Evolutionary conservation across 2,888 invertebrate species (phyloP).

Genomic region (Hydrotaea diabolus): DNA sequence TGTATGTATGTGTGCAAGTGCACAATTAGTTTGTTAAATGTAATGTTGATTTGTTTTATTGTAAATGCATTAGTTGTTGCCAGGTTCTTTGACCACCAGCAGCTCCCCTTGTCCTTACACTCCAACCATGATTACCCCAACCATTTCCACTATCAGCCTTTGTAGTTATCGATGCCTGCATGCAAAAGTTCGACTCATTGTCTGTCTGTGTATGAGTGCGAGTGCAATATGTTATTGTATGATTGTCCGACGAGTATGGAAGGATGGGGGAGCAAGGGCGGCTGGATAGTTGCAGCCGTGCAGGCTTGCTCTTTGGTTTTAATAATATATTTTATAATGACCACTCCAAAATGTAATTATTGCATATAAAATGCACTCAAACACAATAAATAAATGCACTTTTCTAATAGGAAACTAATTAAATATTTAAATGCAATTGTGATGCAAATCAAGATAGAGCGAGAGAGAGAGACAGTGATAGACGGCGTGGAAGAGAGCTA

Average conservation of each 20-base stretch:
- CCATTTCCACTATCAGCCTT: too few species aligned
- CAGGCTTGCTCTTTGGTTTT: slow-evolving; percentile 20
- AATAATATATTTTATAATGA: slow-evolving; percentile 65
- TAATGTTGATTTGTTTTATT: slow-evolving; percentile 65
- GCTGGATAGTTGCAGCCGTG: background rate
- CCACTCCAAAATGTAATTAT: slow-evolving; percentile 67
- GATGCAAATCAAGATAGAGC: background rate
- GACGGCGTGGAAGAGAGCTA: background rate
- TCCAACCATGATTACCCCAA: too few species aligned
- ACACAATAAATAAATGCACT: slow-evolving; percentile 36
- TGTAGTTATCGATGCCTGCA: background rate
- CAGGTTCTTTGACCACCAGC: slow-evolving; percentile 14
- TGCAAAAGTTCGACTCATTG: background rate
- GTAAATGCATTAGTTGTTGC: slow-evolving; percentile 65
- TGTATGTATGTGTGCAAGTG: slow-evolving; percentile 17
- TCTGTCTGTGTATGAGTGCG: background rate
- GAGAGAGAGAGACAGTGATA: too few species aligned
- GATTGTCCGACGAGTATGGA: background rate
- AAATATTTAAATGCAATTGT: slow-evolving; percentile 62
- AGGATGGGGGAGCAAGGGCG: background rate
- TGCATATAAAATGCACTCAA: slow-evolving; percentile 66
- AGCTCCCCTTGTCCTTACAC: too few species aligned
- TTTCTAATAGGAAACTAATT: slow-evolving; percentile 65
- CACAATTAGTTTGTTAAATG: slow-evolving; percentile 66
- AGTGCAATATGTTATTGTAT: slow-evolving; percentile 24